phyloP scores from a whole-genome alignment of 2,797 vertebrate species.

The Centroberyx gerrardi region DNA sequence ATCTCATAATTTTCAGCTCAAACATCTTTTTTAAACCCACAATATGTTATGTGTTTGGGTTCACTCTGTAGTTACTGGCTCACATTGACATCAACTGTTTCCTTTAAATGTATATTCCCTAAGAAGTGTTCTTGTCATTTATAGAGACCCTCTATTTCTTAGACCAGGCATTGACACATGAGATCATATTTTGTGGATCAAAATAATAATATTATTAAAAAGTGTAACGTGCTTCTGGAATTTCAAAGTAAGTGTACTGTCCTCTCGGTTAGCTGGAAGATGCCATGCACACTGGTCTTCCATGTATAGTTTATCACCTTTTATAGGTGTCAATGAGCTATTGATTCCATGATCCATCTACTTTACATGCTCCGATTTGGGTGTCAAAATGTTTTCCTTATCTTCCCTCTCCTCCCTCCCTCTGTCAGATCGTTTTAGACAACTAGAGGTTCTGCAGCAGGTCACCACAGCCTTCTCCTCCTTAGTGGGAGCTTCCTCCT shows the following conservation, averaged over 20 bases:
- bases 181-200: no score
- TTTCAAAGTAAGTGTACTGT: background rate
- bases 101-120: no score
- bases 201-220: no score
- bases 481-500: conserved; percentile 71
- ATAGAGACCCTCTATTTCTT: no score
- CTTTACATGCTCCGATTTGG: conserved; percentile 5
- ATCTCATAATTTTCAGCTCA: no score
- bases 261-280: background rate
- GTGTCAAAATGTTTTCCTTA: background rate
- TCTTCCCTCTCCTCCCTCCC: background rate
- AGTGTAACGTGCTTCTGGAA: no score
- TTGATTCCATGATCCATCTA: background rate
- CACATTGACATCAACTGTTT: no score
- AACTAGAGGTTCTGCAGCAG: conserved; percentile 88
- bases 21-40: no score
- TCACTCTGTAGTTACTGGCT: no score
- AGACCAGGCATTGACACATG: no score
- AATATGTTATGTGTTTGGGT: no score
- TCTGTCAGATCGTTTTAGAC: conserved; percentile 85
- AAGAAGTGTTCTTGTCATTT: no score
- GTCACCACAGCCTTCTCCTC: conserved; percentile 86
- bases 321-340: background rate
- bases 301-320: background rate
- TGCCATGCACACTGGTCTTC: background rate